Conservation (phyloP, 2,797 vertebrate species). For the Xiphophorus birchmanni region DNA sequence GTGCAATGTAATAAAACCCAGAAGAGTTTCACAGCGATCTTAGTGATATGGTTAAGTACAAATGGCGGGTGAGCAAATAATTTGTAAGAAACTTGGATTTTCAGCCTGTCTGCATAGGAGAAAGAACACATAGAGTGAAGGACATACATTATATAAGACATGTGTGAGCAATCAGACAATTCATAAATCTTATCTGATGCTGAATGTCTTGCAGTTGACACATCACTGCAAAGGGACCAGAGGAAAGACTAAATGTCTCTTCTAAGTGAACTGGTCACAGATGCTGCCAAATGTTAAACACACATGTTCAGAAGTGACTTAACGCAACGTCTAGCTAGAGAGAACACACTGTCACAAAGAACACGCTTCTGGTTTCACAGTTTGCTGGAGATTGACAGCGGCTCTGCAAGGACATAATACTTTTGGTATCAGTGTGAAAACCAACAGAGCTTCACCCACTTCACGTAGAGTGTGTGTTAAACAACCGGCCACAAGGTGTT, state of each 20-base stretch:
- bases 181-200: background rate
- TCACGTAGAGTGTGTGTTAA: too few relatives aligned
- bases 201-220: background rate
- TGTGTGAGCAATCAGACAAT: background rate
- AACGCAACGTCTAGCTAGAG: background rate
- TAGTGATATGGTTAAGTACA: slow-evolving; percentile 4
- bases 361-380: background rate
- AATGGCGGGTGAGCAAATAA: background rate
- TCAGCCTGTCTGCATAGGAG: slow-evolving; percentile 20
- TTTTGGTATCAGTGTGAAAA: background rate
- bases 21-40: slow-evolving; percentile 34
- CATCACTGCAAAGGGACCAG: background rate
- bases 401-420: background rate
- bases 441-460: background rate
- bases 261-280: background rate
- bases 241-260: background rate
- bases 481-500: background rate
- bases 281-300: background rate
- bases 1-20: slow-evolving; percentile 39
- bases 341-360: background rate
- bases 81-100: slow-evolving; percentile 15
- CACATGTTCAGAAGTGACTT: background rate
- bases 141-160: background rate
- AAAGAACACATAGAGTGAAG: slow-evolving; percentile 1
- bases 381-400: background rate